Evolutionary conservation across 2,888 invertebrate genomes (phyloP).

Genomic region (Scelioninae gen. 2): DNA sequence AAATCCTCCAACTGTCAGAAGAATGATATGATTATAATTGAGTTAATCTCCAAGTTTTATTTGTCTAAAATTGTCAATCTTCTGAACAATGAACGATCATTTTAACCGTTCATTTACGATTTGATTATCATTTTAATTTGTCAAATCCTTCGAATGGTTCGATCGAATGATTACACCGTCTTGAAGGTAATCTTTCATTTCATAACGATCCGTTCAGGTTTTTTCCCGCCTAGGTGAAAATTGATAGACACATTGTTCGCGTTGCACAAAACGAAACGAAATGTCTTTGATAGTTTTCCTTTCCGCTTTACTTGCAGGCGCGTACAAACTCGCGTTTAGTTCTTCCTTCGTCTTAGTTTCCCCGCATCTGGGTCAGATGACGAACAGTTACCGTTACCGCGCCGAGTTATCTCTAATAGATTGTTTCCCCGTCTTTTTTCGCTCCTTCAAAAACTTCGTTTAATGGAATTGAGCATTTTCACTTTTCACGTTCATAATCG

Average conservation of each 20-base stretch:
- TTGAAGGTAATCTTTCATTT: too few species aligned
- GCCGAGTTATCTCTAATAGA: slow-evolving; percentile 34
- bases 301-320: slow-evolving; percentile 34
- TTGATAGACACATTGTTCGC: slow-evolving; percentile 16
- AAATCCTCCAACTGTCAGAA: too few species aligned
- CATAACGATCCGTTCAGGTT: too few species aligned
- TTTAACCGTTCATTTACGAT: too few species aligned
- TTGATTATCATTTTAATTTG: too few species aligned
- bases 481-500: slow-evolving; percentile 10
- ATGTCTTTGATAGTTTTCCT: slow-evolving; percentile 34
- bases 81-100: too few species aligned
- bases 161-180: too few species aligned
- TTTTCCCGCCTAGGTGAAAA: slow-evolving; percentile 7
- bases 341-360: slow-evolving; percentile 42
- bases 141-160: too few species aligned
- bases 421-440: slow-evolving; percentile 22
- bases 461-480: slow-evolving; percentile 29
- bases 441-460: slow-evolving; percentile 10
- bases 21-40: too few species aligned
- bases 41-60: too few species aligned
- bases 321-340: slow-evolving; percentile 31
- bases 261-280: slow-evolving; percentile 9
- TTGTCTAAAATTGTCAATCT: too few species aligned
- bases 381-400: slow-evolving; percentile 39
- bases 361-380: slow-evolving; percentile 47